Evolutionary conservation across 1,140 invertebrate genomes (phyloP), one percentile per base, ranked within the genome.

Genomic region (Lordiphosa collinella): DNA sequence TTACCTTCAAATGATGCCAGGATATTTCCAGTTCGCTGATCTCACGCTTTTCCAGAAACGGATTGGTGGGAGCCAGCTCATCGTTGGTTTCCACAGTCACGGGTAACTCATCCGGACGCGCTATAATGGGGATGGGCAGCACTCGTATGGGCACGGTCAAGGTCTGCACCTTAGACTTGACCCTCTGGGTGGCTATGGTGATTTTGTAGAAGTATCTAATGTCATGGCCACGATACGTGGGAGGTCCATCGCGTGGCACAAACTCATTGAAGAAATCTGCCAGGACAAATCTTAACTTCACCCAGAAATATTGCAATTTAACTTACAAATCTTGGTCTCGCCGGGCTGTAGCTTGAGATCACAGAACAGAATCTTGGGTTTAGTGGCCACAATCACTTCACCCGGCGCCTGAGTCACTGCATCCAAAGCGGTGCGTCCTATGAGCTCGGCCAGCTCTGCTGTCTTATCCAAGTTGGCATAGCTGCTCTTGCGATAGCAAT

Each of bases 161-260:
- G 52, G 98, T 91, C 90, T 97, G 96, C 10, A 94, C 92, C 44
- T 88, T 89, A 0, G 86, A 89, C 47, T 87, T 87, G 2, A 95
- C 93, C 70, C 96, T 91, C 89, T 99, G 97, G 18, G 94, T 94
- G 12, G 97, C 97, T 79, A 99, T 94, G 3, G 96, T 98, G 14
- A 99, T 94, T 91, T 98, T 99, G 88, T 99, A 99, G 1, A 96
- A 96, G 90, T 99, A 99, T 88, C 98, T 98, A 7, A 98, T 94
- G 58, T 95, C 93, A 72, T 96, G 95, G 0, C 98, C 97, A 87
- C 95, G 91, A 88, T 97, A 99, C 3, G 97, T 97, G n/a, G 97
- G 97, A 29, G 97, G 96, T 3, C 95, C 93, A 90, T 98, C 95
- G 69, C 92, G 93, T 2, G 97, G 97, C 59, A 99, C 92, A 31